These are phyloP conservation scores for Acleris emargana DNA, from an alignment of 2,888 invertebrate genomes.

Conservation along the genomic window DNA sequence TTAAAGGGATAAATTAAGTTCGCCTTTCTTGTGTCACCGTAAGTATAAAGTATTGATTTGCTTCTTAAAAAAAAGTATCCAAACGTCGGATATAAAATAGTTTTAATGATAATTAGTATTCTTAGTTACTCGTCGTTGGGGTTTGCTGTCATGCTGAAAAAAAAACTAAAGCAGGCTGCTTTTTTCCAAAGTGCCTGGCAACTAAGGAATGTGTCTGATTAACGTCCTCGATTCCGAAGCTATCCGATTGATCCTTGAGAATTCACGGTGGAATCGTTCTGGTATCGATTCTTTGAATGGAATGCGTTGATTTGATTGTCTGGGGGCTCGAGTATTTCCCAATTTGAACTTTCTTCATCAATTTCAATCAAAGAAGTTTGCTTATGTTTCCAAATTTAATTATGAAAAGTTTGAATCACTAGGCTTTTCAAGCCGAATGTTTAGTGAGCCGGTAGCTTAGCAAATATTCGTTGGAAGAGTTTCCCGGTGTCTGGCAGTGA, in stretches of 20 bases:
- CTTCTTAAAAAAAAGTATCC: no score
- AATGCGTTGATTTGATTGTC: constrained; percentile 36
- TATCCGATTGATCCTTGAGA: constrained; percentile 26
- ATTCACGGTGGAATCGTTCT: constrained; percentile 25
- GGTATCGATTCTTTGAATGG: constrained; percentile 30
- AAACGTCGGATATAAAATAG: no score
- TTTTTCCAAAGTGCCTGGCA: constrained; percentile 4
- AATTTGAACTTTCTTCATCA: constrained; percentile 37
- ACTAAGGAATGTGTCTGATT: constrained; percentile 17
- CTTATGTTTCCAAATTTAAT: constrained; percentile 17
- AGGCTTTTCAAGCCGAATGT: background rate
- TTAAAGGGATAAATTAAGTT: no score
- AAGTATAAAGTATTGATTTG: no score
- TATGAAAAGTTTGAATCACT: constrained; percentile 13
- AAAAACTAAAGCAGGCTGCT: background rate
- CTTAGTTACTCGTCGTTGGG: no score
- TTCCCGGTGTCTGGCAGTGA: no score
- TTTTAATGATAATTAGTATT: no score
- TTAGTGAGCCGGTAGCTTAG: background rate
- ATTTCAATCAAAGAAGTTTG: constrained; percentile 34
- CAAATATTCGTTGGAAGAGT: background rate
- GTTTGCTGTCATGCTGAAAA: no score
- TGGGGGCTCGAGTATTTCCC: constrained; percentile 24
- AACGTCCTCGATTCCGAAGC: constrained; percentile 16
- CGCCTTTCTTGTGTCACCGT: no score